These are phyloP conservation scores for Danio jaintianensis DNA, from an alignment of 2,797 vertebrate species.

Conservation along the genomic window DNA sequence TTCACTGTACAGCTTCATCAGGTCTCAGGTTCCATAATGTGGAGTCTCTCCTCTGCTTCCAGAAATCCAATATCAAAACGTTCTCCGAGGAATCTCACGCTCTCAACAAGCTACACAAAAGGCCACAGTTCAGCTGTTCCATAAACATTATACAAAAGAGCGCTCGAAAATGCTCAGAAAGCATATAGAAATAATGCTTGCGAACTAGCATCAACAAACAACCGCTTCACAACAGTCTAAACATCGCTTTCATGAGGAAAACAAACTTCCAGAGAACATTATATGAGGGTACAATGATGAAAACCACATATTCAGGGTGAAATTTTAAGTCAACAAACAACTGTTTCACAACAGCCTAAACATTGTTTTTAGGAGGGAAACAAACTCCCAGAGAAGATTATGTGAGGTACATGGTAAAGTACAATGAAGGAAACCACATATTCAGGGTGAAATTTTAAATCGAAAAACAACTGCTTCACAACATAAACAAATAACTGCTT, in stretches of 20 bases:
- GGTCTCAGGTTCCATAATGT: slow-evolving; percentile 45
- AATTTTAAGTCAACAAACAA: slow-evolving; percentile 14
- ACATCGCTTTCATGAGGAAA: slow-evolving; percentile 27
- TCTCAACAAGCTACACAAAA: slow-evolving; percentile 30
- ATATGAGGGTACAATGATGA: too few relatives aligned
- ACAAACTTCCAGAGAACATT: background rate
- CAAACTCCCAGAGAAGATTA: background rate
- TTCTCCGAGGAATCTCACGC: slow-evolving; percentile 41
- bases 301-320: too few relatives aligned
- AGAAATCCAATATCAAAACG: slow-evolving; percentile 45
- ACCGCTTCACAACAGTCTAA: slow-evolving; percentile 34
- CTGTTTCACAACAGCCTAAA: slow-evolving; percentile 31
- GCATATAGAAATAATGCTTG: background rate
- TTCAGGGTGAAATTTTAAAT: too few relatives aligned
- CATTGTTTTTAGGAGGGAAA: slow-evolving; percentile 22
- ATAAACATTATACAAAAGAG: background rate
- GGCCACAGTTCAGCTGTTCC: slow-evolving; percentile 31
- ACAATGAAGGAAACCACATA: background rate
- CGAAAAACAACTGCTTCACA: too few relatives aligned
- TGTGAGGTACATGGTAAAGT: slow-evolving; percentile 1
- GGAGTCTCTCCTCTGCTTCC: slow-evolving; percentile 35
- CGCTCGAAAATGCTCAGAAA: background rate
- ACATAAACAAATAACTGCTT: too few relatives aligned
- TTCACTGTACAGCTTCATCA: slow-evolving; percentile 30
- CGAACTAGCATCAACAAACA: slow-evolving; percentile 11